Conservation (phyloP, 92 coral and sea anemone species). For the Actinernus sp. region DNA sequence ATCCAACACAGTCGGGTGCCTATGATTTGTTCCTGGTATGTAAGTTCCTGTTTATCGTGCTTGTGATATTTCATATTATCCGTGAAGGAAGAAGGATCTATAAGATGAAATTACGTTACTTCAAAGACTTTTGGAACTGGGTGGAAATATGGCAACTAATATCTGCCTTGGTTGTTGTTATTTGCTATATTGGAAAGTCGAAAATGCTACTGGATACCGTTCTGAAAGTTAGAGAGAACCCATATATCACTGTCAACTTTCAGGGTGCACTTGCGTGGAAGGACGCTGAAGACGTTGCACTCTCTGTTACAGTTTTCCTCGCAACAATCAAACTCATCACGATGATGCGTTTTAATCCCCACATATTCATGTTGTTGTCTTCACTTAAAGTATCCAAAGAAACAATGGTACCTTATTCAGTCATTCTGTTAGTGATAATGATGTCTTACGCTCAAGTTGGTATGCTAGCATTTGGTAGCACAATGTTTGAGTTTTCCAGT, state of each 20-base stretch:
- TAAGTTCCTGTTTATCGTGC: slow-evolving; percentile 3
- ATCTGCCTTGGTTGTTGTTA: not conserved
- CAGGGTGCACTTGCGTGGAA: not conserved
- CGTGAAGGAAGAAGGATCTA: not conserved
- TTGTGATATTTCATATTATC: slow-evolving; percentile 5
- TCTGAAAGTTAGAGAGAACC: not conserved
- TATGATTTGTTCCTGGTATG: not conserved
- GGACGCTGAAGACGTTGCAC: not conserved
- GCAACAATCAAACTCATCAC: slow-evolving; percentile 6
- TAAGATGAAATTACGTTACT: not conserved
- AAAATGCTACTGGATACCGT: not conserved
- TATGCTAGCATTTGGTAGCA: slow-evolving; percentile 1
- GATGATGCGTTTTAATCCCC: slow-evolving; percentile 7
- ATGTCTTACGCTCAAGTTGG: slow-evolving; percentile 1
- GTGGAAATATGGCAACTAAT: slow-evolving; percentile 12
- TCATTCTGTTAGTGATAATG: not conserved
- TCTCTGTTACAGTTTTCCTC: not conserved
- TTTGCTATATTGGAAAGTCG: not conserved
- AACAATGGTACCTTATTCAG: not conserved
- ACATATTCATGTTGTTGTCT: not conserved
- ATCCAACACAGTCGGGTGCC: not conserved
- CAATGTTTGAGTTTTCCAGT: not conserved
- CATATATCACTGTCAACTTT: slow-evolving; percentile 1
- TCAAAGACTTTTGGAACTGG: slow-evolving; percentile 16
- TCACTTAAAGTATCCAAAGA: not conserved